phyloP scores from a whole-genome alignment of 2,113 vertebrate species.

The Cebidichthys violaceus region DNA sequence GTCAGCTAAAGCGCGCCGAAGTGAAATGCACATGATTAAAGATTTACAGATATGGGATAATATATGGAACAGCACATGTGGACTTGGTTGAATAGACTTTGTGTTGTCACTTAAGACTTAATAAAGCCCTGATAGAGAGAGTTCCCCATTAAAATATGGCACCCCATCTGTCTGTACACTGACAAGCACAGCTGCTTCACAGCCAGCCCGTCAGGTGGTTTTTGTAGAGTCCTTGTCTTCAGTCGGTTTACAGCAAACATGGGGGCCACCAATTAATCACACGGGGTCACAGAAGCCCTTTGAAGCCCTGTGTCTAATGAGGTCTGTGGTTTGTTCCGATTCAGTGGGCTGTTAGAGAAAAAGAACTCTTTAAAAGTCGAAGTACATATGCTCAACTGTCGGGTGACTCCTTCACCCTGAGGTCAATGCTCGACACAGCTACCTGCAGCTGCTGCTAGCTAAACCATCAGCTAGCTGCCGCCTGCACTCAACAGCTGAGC shows the following conservation, averaged over 20 bases:
- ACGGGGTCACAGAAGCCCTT: constrained; percentile 3
- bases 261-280: constrained; percentile 16
- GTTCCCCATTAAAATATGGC: constrained; percentile 46
- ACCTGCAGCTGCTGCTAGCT: constrained; percentile 64
- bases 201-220: constrained; percentile 31
- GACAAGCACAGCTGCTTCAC: constrained; percentile 64
- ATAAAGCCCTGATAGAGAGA: constrained; percentile 43
- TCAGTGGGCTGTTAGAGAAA: neutral
- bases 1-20: constrained; percentile 10
- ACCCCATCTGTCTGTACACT: constrained; percentile 51
- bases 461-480: neutral
- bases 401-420: constrained; percentile 4
- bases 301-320: constrained; percentile 47
- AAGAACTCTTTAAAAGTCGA: neutral
- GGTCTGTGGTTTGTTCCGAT: constrained; percentile 5
- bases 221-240: constrained; percentile 4
- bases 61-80: constrained; percentile 21
- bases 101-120: constrained; percentile 53
- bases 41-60: constrained; percentile 38
- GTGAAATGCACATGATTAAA: constrained; percentile 28
- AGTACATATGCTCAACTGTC: neutral
- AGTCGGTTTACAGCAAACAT: constrained; percentile 48
- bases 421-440: constrained; percentile 26
- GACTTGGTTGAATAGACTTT: constrained; percentile 50
- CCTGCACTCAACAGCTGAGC: constrained; percentile 56